phyloP scores from a whole-genome alignment of 2,888 invertebrate species.

The Mythimna pallens region DNA sequence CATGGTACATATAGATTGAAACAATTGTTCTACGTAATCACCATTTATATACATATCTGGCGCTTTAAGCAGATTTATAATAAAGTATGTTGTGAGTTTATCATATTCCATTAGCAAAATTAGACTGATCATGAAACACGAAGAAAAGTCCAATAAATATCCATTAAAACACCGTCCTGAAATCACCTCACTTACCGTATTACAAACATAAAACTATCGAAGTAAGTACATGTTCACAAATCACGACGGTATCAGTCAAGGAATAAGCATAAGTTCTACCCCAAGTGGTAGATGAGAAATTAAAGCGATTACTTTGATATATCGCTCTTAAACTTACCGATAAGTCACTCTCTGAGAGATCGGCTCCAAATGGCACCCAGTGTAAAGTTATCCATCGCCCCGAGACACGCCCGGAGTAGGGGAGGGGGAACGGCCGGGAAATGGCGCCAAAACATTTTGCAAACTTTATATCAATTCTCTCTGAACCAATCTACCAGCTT shows the following conservation, averaged over 20 bases:
- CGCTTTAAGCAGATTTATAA: not conserved
- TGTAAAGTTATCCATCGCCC: constrained; percentile 87
- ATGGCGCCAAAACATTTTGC: constrained; percentile 66
- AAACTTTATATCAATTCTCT: constrained; percentile 69
- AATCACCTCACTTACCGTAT: constrained; percentile 30
- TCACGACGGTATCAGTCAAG: constrained; percentile 81
- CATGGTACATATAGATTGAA: too few relatives aligned
- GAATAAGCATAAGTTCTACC: constrained; percentile 83
- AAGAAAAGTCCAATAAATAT: constrained; percentile 32
- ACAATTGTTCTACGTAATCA: too few relatives aligned
- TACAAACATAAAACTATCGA: constrained; percentile 56
- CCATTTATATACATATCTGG: too few relatives aligned
- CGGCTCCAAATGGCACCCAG: constrained; percentile 87
- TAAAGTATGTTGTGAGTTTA: not conserved
- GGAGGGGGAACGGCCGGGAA: constrained; percentile 64
- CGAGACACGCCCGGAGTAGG: constrained; percentile 70
- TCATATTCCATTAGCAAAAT: not conserved
- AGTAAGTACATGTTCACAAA: constrained; percentile 67
- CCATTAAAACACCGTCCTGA: constrained; percentile 15
- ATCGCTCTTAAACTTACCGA: constrained; percentile 88
- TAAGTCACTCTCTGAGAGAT: constrained; percentile 88
- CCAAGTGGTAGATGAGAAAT: constrained; percentile 89
- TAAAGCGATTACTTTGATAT: constrained; percentile 90
- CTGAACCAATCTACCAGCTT: constrained; percentile 50
- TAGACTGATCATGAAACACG: not conserved